Conservation (phyloP, 2,113 vertebrate genomes). For the Polypterus bichir region DNA sequence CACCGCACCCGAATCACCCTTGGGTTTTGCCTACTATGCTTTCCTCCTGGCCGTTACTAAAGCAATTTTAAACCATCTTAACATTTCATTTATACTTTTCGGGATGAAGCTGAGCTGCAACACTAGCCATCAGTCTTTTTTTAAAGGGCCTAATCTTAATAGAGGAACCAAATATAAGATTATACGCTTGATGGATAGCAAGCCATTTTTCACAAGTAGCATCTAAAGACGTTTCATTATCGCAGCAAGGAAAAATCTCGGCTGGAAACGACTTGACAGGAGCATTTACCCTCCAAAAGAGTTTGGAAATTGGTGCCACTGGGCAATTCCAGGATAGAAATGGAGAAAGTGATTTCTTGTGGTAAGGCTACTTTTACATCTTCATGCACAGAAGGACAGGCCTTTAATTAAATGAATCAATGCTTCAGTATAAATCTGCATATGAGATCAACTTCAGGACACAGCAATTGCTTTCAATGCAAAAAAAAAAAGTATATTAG, state of each 20-base stretch:
- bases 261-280: constrained; percentile 22
- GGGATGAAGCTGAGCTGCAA: constrained; percentile 60
- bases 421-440: too few species aligned
- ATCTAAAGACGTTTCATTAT: constrained; percentile 45
- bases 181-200: constrained; percentile 68
- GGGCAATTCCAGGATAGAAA: too few species aligned
- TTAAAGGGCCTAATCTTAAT: constrained; percentile 78
- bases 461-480: too few species aligned
- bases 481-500: too few species aligned
- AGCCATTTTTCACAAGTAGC: constrained; percentile 27
- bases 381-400: too few species aligned
- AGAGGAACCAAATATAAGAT: constrained; percentile 66
- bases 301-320: constrained; percentile 18
- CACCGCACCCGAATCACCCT: constrained; percentile 30
- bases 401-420: too few species aligned
- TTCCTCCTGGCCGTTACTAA: constrained; percentile 40
- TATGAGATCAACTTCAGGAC: too few species aligned
- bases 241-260: constrained; percentile 37
- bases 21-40: constrained; percentile 22
- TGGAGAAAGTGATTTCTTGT: too few species aligned
- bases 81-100: constrained; percentile 66
- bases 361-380: too few species aligned
- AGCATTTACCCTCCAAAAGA: constrained; percentile 26
- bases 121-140: constrained; percentile 76
- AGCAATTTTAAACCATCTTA: constrained; percentile 66